Percentiles rank a stretch among this genome's conserved stretches.
These are phyloP conservation scores for Dorcus hopei DNA, from an alignment of 2,888 invertebrate genomes.

Conservation along the genomic window DNA sequence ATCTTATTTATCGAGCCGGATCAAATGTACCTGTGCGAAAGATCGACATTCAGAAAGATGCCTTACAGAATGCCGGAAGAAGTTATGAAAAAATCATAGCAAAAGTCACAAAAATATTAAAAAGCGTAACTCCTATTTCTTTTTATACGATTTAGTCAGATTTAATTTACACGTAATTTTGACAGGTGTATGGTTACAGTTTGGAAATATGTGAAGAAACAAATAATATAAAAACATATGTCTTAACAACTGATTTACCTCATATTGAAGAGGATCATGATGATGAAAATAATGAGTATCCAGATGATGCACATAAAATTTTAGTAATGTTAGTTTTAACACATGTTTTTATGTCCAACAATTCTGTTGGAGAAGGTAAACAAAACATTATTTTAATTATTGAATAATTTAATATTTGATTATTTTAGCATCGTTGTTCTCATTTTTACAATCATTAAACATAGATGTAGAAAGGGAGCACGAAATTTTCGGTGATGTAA, in stretches of 20 bases:
- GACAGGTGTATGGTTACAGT: neutral
- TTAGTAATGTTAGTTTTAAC: constrained; percentile 3
- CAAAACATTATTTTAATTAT: neutral
- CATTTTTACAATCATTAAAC: constrained; percentile 3
- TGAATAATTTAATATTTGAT: neutral
- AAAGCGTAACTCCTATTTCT: neutral
- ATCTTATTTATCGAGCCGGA: neutral
- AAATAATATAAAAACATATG: neutral
- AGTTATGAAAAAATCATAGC: neutral
- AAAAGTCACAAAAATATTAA: neutral
- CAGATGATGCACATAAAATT: constrained; percentile 2
- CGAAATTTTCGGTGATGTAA: constrained; percentile 6
- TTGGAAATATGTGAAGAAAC: neutral
- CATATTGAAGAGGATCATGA: neutral
- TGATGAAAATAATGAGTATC: neutral
- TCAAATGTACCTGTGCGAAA: constrained; percentile 2
- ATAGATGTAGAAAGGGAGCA: neutral
- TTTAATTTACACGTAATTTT: neutral
- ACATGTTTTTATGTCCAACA: constrained; percentile 5
- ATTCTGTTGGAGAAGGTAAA: constrained; percentile 3
- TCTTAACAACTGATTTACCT: neutral
- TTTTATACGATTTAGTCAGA: neutral
- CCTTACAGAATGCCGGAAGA: neutral
- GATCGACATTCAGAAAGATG: neutral
- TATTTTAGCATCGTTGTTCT: constrained; percentile 5